Evolutionary conservation across 2,797 vertebrate species (phyloP).

Genomic region (Eulemur rubriventer): DNA sequence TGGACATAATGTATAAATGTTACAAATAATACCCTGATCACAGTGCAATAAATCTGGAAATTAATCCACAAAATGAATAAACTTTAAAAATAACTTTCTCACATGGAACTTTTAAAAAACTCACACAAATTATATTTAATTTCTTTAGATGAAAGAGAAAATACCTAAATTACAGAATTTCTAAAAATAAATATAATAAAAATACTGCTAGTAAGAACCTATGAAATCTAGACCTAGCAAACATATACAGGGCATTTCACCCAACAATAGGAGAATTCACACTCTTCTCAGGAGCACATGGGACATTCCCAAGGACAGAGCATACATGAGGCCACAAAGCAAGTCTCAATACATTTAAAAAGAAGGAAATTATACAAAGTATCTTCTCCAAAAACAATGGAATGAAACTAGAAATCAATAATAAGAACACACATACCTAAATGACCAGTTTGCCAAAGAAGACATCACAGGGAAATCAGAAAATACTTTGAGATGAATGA

Average conservation of each 20-base stretch:
- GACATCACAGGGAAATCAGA: not conserved
- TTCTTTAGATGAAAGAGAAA: not conserved
- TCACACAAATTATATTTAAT: not conserved
- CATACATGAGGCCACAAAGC: not conserved
- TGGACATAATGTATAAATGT: not conserved
- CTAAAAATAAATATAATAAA: not conserved
- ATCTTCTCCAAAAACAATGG: not conserved
- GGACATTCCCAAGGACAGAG: not conserved
- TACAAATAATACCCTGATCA: not conserved
- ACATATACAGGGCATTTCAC: not conserved
- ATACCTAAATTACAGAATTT: not conserved
- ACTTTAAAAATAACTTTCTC: not conserved
- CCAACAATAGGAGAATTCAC: not conserved
- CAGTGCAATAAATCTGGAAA: not conserved
- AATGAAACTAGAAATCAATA: not conserved
- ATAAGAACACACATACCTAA: not conserved
- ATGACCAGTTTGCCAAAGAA: not conserved
- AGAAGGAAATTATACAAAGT: not conserved
- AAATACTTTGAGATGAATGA: not conserved
- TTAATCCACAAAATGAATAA: not conserved
- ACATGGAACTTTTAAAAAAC: not conserved
- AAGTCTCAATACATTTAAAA: not conserved
- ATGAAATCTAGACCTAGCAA: not conserved
- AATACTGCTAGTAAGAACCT: not conserved
- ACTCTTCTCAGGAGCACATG: not conserved